Base-by-base conservation (phyloP, 2,888 invertebrate genomes). In the Sabatieria punctata region DNA sequence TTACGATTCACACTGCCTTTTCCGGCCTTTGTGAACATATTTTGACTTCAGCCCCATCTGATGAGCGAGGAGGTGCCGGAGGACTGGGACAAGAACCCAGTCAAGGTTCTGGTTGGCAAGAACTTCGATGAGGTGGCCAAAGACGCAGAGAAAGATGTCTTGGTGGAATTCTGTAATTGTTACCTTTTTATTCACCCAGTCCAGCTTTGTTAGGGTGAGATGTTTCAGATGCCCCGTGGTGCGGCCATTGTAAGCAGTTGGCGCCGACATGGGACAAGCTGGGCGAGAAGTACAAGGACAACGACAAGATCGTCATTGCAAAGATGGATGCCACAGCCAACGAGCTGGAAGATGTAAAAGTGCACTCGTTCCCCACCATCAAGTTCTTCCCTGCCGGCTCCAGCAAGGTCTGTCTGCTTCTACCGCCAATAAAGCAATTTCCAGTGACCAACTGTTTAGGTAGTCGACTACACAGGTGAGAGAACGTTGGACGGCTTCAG, bases 271-370 rank as follows among this genome's bases (percentile, higher is more conserved):
- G 88, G 74, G 93, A 95, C 51, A 67, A 93, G 75, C 75, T 93
- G 60, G 91, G 79, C 53, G 91, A 93, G 67, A 84, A 91, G 70
- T 95, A 79, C 74, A 79, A 81, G 70, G 80, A 82, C 62, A 71
- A 65, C 53, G 63, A 78, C 57, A 78, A 78, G 54, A 75, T 95
- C 51, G 76, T 97, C 43, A 81, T 99, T 66, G 93, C 95, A 60
- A 97, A 99, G 75, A 93, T 99, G 76, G 97, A 99, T 72, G 81
- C 95, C 52, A 97, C 97, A 47, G 82, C 78, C 65, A 99, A 99
- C 71, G 97, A 99, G 73, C 72, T 97, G 57, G 89, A 89, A 63
- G 85, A 86, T 72, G 82, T 89, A 47, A 89, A 86, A 73, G 78
- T 95, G 65, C 78, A 79, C 54, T 85, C 82, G 58, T 69, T 86